phyloP scores from a whole-genome alignment of 2,797 vertebrate species.

The Aratinga solstitialis region DNA sequence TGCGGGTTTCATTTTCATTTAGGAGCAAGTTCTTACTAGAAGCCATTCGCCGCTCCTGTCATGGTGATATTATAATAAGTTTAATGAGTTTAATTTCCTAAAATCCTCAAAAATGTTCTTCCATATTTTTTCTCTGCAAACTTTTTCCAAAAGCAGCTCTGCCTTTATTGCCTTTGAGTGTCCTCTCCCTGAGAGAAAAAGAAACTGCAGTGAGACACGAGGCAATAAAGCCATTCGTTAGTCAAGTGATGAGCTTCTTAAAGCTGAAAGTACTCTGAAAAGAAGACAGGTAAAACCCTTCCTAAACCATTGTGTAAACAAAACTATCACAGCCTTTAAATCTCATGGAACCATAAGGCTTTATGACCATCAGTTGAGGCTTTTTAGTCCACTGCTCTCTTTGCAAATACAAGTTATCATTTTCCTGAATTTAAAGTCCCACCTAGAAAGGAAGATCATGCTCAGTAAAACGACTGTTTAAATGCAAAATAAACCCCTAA shows the following conservation, averaged over 20 bases:
- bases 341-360: background rate
- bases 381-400: background rate
- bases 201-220: background rate
- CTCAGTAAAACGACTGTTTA: background rate
- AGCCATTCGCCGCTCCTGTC: background rate
- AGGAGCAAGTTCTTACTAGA: background rate
- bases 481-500: background rate
- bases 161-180: background rate
- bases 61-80: background rate
- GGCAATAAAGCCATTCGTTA: background rate
- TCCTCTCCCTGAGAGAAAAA: background rate
- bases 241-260: background rate
- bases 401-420: background rate
- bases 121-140: background rate
- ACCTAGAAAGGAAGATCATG: background rate
- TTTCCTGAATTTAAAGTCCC: background rate
- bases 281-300: background rate
- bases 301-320: background rate
- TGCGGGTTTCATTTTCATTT: background rate
- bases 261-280: background rate
- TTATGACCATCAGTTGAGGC: background rate
- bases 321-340: background rate
- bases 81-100: background rate
- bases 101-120: background rate
- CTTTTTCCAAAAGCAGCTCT: background rate